These are phyloP conservation scores for Erithacus rubecula DNA, from an alignment of 2,797 vertebrate species.

Conservation along the genomic window DNA sequence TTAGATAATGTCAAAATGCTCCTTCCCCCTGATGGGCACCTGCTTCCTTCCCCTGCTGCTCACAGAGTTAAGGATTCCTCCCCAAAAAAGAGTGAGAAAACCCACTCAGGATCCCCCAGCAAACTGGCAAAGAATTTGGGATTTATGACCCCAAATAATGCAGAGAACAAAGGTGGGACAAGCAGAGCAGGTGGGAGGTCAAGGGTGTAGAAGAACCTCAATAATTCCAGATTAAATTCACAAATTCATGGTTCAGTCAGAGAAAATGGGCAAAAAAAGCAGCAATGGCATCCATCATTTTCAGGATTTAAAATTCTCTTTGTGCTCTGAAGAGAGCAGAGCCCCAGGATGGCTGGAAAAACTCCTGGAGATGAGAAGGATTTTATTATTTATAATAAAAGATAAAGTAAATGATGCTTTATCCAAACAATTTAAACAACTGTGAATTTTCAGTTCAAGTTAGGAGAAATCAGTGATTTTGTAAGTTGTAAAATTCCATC, in stretches of 20 bases:
- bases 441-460: not conserved
- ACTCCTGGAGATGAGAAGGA: not conserved
- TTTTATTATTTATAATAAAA: not conserved
- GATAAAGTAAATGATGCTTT: not conserved
- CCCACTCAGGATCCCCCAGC: not conserved
- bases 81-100: not conserved
- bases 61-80: not conserved
- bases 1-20: not conserved
- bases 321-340: not conserved
- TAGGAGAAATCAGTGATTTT: not conserved
- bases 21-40: not conserved
- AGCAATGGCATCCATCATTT: not conserved
- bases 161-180: not conserved
- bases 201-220: not conserved
- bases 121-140: not conserved
- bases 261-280: not conserved
- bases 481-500: not conserved
- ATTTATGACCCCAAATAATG: not conserved
- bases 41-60: slow-evolving; percentile 9
- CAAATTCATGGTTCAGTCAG: rapidly evolving
- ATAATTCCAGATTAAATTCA: not conserved
- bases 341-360: not conserved
- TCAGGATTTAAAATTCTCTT: not conserved
- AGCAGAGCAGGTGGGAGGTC: not conserved
- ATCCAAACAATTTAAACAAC: not conserved